Conservation (phyloP, 1,140 invertebrate genomes). For the Zeugodacus cucurbitae region DNA sequence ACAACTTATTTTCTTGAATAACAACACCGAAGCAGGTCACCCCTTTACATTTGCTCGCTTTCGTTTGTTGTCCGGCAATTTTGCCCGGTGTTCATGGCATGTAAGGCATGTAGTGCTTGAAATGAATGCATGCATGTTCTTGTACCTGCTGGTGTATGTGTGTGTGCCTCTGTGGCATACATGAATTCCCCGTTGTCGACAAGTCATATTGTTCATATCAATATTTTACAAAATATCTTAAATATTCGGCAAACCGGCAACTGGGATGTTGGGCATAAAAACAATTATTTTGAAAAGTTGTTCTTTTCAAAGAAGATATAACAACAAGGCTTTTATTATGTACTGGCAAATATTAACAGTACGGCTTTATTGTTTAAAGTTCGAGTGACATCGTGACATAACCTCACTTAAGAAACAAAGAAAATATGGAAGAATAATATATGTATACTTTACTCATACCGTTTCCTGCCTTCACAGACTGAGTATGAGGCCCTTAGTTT, state of each 20-base stretch:
- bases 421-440: too few species aligned
- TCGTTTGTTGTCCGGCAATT: background rate
- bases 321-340: too few species aligned
- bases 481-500: too few species aligned
- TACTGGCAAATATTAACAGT: too few species aligned
- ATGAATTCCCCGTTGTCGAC: background rate
- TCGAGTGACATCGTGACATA: too few species aligned
- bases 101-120: background rate
- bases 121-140: background rate
- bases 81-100: background rate
- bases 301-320: too few species aligned
- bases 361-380: too few species aligned
- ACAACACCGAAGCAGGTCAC: background rate
- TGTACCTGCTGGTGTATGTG: background rate
- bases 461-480: too few species aligned
- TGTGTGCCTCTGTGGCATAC: background rate
- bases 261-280: background rate
- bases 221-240: background rate
- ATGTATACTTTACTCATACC: too few species aligned
- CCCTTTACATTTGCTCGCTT: background rate
- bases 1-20: background rate
- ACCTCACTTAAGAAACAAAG: too few species aligned
- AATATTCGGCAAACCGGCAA: background rate
- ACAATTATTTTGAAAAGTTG: background rate
- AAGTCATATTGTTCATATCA: conserved; percentile 19